Conservation (phyloP, 2,113 vertebrate genomes). For the Heterotis niloticus region DNA sequence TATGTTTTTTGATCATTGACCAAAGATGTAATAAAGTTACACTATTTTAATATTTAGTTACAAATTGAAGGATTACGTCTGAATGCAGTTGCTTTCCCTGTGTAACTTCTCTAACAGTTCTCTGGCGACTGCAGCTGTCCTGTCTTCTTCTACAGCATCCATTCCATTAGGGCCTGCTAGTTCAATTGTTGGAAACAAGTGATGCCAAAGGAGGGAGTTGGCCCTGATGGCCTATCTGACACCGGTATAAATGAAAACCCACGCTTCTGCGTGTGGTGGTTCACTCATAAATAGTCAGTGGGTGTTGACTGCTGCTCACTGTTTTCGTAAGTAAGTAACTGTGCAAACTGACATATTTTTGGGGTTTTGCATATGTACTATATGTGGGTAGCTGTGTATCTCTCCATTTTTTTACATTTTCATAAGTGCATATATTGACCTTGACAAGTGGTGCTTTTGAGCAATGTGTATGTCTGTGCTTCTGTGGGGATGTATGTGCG, state of each 20-base stretch:
- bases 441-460: too few species aligned
- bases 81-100: too few species aligned
- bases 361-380: too few species aligned
- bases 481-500: too few species aligned
- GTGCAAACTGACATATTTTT: background rate
- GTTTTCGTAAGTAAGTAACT: background rate
- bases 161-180: background rate
- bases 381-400: background rate
- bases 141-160: background rate
- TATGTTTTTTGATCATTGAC: too few species aligned
- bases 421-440: background rate
- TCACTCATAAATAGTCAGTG: background rate
- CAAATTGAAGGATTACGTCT: too few species aligned
- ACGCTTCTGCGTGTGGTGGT: background rate
- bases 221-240: background rate
- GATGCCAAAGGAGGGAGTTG: background rate
- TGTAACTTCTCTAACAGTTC: too few species aligned
- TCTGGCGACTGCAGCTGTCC: background rate
- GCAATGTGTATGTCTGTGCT: too few species aligned
- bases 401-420: background rate
- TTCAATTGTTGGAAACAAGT: background rate
- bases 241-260: background rate
- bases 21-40: too few species aligned
- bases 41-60: too few species aligned
- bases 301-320: slow-evolving; percentile 1